These are phyloP conservation scores for Julus scandinavius DNA, from an alignment of 2,888 invertebrate species.

Conservation along the genomic window DNA sequence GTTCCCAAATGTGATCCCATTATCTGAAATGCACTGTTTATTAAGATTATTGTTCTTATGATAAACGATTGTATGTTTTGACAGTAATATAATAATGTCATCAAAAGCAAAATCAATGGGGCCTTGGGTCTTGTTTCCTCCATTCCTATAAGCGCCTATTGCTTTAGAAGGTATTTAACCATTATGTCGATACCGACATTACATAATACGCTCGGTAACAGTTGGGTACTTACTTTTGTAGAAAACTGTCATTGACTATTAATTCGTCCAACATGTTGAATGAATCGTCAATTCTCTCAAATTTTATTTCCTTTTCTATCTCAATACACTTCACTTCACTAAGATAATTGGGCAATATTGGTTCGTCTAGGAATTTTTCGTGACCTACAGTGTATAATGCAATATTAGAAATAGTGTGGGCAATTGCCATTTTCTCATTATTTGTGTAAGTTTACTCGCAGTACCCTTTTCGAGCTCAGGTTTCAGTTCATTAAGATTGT, in stretches of 20 bases:
- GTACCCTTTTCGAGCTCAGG: constrained; percentile 7
- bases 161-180: no score
- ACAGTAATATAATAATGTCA: no score
- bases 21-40: no score
- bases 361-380: constrained; percentile 24
- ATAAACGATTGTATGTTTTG: no score
- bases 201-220: background rate
- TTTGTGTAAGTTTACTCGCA: background rate
- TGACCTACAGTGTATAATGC: constrained; percentile 10
- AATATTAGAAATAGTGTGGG: background rate
- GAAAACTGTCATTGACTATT: background rate
- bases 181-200: no score
- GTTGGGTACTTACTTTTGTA: background rate
- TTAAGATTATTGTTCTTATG: no score
- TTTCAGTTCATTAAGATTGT: constrained; percentile 10
- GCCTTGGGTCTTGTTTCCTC: no score
- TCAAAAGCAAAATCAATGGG: no score
- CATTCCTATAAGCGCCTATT: no score
- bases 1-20: no score
- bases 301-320: background rate
- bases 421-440: constrained; percentile 3
- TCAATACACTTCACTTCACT: background rate
- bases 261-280: background rate
- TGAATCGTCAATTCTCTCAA: background rate
- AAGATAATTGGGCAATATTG: background rate